Evolutionary conservation across 2,888 invertebrate species (phyloP).

Genomic region (Ditylenchus weischeri): DNA sequence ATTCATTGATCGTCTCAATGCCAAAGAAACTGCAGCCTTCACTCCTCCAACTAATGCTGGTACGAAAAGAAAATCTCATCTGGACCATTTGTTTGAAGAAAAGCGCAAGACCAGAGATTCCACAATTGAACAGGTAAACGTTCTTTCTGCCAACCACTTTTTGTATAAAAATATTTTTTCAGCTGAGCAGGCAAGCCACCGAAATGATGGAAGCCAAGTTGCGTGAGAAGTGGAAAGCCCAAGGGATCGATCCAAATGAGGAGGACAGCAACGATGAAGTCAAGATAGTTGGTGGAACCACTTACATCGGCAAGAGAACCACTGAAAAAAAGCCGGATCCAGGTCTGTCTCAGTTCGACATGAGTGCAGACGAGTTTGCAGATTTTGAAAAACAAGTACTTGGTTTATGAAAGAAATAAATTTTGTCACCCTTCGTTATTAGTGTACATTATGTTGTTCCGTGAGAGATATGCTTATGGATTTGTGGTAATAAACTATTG

Average conservation of each 20-base stretch:
- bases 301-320: background rate
- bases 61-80: conserved; percentile 1
- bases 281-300: background rate
- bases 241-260: conserved; percentile 4
- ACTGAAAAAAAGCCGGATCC: background rate
- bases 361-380: conserved; percentile 19
- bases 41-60: background rate
- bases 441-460: no score
- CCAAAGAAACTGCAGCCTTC: conserved; percentile 4
- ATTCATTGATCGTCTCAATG: conserved; percentile 2
- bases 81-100: background rate
- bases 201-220: conserved; percentile 22
- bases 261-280: background rate
- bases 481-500: no score
- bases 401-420: background rate
- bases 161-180: no score
- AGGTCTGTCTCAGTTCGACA: background rate
- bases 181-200: conserved; percentile 22
- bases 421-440: no score
- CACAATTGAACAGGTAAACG: conserved; percentile 10
- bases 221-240: conserved; percentile 6
- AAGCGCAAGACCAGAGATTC: background rate
- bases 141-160: no score
- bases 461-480: no score
- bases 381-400: conserved; percentile 19